Evolutionary conservation across 2,888 invertebrate species (phyloP), one percentile per base, ranked within the genome.

Genomic region (Oxytorus armatus): DNA sequence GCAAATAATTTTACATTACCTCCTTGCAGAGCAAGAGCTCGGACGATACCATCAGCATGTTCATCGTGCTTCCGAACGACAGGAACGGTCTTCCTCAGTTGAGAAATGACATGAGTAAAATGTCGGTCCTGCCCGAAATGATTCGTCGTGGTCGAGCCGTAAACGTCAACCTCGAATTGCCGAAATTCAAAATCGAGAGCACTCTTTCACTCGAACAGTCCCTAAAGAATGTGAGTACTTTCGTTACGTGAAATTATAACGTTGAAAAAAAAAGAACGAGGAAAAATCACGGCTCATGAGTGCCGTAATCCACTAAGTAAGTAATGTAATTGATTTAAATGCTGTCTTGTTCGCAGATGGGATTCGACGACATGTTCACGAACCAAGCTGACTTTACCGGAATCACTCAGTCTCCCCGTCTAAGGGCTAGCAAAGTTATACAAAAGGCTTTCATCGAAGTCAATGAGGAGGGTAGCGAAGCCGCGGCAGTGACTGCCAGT

Each of bases 101-200:
- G 51, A 94, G 96, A 86, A 83, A 92, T 0, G 95, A 95, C 85
- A 86, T 97, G 53, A 93, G 93, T 0, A 69, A 0, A 88, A 88
- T 0, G 90, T 94, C 36, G 93, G 95, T 61, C 33, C 87, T 96
- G 42, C 87, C 89, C 0, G 93, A 94, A 0, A 44, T 29, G 0
- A 1, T 16, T 11, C 0, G 86, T 95, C 8, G 33, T 5, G 81
- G 77, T 7, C 84, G 82, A 23, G 76, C 86, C 0, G 90, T 92
- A 0, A 94, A 95, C 88, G 95, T 97, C 0, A 92, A 94, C 36
- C 94, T 97, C 0, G 93, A 93, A 16, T 89, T 97, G 55, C 97
- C 97, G 0, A 96, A 95, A 90, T 97, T 97, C 90, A 96, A 95
- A 90, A 94, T 97, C 57, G 96, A 97, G 91, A 94, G 94, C 7